phyloP scores from a whole-genome alignment of 2,888 invertebrate genomes.

The Neoitamus cyanurus region DNA sequence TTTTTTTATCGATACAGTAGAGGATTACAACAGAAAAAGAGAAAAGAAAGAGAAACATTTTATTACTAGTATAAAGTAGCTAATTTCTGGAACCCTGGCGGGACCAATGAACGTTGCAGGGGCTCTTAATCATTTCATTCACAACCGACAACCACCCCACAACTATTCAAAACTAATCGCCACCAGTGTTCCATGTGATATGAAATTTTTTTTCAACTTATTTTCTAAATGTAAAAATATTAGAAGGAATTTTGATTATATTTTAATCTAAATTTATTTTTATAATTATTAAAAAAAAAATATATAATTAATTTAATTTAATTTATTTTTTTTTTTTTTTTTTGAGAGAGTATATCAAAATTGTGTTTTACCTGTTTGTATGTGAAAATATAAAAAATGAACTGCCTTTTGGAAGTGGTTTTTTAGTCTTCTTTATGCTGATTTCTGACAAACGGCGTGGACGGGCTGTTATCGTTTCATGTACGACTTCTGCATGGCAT shows the following conservation, averaged over 20 bases:
- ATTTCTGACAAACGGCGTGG: constrained; percentile 89
- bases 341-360: neutral
- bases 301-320: neutral
- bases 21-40: constrained; percentile 11
- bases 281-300: neutral
- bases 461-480: constrained; percentile 72
- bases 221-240: neutral
- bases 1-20: neutral
- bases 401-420: constrained; percentile 90
- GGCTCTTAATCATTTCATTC: too few relatives aligned
- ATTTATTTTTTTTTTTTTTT: neutral
- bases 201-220: neutral
- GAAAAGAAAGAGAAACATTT: constrained; percentile 8
- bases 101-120: too few relatives aligned
- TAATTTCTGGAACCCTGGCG: neutral
- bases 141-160: too few relatives aligned
- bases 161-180: neutral
- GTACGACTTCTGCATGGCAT: constrained; percentile 66
- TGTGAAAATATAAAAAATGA: constrained; percentile 94
- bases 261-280: neutral
- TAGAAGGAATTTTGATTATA: neutral
- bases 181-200: neutral
- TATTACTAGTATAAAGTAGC: constrained; percentile 3
- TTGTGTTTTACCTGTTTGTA: constrained; percentile 86
- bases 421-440: constrained; percentile 84